Evolutionary conservation across 2,113 vertebrate genomes (phyloP), one percentile per base, ranked within the genome.

Genomic region (Piprites chloris): DNA sequence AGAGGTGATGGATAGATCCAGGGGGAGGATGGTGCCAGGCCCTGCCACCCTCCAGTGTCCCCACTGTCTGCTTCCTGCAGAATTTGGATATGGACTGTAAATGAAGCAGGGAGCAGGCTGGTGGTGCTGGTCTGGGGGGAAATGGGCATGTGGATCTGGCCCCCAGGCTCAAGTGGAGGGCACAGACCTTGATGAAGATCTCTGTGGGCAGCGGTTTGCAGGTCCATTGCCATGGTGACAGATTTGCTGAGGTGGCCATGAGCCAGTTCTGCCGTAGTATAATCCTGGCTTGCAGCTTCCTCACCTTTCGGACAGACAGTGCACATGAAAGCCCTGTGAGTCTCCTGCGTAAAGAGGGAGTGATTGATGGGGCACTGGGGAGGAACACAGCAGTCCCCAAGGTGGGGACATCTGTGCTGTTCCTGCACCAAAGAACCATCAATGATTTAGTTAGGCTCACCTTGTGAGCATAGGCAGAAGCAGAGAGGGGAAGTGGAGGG

Each of bases 301-400:
- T 35, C 8, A 4, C 0, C 0, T 72, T 76, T 68, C 18, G 26
- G 21, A 9, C 19, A n/a, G 37, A 9, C 0, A 7, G 5, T 1
- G 28, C 2, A 3, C 6, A 21, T 1, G 1, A 22, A 56, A 61
- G 9, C 33, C 32, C 16, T 0, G 1, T 2, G 21, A 19, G 13
- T 32, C n/a, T 37, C 39, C 6, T 11, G 13, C 0, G 0, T 28
- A 14, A 11, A 55, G 55, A 27, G 9, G 39, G 30, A 44, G 17
- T 47, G 47, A 17, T 41, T 23, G 58, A 39, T 0, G 1, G 0
- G 0, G 23, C 0, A 3, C 50, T 37, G 56, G 7, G 30, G 19
- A 44, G 35, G 21, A 19, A 22, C 49, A n/a, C 15, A n/a, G 58
- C 0, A 0, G 35, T 33, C 28, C 46, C 69, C 0, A 0, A 9